Evolutionary conservation across 2,888 invertebrate species (phyloP).

Genomic region (Nasonovia ribisnigri): DNA sequence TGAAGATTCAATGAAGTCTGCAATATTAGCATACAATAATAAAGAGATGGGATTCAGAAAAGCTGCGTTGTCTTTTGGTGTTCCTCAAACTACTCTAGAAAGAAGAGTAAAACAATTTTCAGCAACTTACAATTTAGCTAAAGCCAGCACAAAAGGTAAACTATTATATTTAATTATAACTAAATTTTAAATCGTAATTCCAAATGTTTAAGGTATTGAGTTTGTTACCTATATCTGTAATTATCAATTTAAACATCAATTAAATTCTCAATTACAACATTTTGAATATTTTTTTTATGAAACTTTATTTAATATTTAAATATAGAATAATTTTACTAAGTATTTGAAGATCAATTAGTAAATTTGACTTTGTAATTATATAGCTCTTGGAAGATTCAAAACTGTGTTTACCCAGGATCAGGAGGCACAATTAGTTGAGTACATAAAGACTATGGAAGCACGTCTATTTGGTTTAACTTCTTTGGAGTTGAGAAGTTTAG

Average conservation of each 20-base stretch:
- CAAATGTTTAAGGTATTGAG: background rate
- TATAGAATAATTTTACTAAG: constrained; percentile 8
- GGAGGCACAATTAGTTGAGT: constrained; percentile 18
- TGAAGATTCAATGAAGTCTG: no score
- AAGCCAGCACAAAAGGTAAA: no score
- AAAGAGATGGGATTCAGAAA: no score
- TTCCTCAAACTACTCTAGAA: no score
- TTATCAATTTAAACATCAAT: background rate
- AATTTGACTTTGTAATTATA: background rate
- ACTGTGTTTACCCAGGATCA: constrained; percentile 4
- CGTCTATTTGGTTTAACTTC: constrained; percentile 23
- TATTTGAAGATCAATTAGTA: background rate
- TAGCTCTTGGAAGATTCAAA: constrained; percentile 31
- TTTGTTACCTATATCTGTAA: background rate
- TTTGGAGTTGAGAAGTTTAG: constrained; percentile 20
- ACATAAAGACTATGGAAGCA: constrained; percentile 16
- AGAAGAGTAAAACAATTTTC: no score
- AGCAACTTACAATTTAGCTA: no score
- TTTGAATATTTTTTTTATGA: constrained; percentile 1
- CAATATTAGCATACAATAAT: no score
- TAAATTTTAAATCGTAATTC: background rate
- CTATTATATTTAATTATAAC: background rate
- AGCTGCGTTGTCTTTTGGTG: no score
- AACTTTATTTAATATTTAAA: background rate
- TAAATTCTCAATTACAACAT: background rate